Evolutionary conservation across 1,140 invertebrate species (phyloP).

Genomic region (Pectinophora gossypiella): DNA sequence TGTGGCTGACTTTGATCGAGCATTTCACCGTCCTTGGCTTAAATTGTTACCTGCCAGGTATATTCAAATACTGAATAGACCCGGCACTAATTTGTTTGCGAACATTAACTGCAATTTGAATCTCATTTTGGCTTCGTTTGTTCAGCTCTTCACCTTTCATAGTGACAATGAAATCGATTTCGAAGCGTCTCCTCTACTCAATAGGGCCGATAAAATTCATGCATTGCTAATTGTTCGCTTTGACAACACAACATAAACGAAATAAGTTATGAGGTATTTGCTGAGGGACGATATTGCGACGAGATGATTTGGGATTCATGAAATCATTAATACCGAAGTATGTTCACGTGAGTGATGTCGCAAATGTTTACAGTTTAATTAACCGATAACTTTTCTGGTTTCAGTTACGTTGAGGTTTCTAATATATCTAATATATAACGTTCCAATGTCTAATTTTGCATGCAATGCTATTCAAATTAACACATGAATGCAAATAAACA

Average conservation of each 20-base stretch:
- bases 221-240: constrained; percentile 42
- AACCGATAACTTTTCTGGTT: too few relatives aligned
- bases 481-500: too few relatives aligned
- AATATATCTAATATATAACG: too few relatives aligned
- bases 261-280: constrained; percentile 17
- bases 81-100: neutral
- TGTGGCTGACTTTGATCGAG: too few relatives aligned
- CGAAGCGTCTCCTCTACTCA: neutral
- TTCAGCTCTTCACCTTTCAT: neutral
- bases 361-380: too few relatives aligned
- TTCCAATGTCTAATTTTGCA: too few relatives aligned
- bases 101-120: constrained; percentile 23
- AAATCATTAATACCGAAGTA: too few relatives aligned
- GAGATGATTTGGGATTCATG: too few relatives aligned
- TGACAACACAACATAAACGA: constrained; percentile 21
- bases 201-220: constrained; percentile 34
- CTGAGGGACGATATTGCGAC: constrained; percentile 13
- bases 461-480: too few relatives aligned
- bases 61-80: neutral
- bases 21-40: too few relatives aligned
- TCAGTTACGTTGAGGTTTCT: too few relatives aligned
- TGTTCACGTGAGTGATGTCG: too few relatives aligned
- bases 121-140: neutral
- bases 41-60: constrained; percentile 14
- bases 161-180: neutral